Evolutionary conservation across 2,888 invertebrate genomes (phyloP).

Genomic region (Steinernema carpocapsae): DNA sequence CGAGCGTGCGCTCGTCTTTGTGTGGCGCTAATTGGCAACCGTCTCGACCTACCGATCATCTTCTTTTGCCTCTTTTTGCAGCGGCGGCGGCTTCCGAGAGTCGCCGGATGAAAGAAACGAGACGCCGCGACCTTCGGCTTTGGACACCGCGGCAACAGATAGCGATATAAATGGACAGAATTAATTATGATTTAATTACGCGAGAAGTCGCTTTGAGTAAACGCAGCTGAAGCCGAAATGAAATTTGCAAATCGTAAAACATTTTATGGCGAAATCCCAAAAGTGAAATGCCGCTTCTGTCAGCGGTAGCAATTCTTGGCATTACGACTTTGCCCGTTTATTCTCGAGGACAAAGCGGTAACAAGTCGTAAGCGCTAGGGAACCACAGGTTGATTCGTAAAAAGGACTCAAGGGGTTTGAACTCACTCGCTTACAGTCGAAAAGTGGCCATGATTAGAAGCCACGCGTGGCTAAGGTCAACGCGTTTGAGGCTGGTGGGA

Average conservation of each 20-base stretch:
- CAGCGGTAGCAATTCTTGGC: too few species aligned
- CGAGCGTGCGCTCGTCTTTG: constrained; percentile 26
- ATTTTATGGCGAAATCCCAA: constrained; percentile 31
- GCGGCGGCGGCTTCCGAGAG: constrained; percentile 17
- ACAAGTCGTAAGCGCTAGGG: too few species aligned
- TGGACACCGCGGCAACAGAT: constrained; percentile 17
- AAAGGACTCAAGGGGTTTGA: too few species aligned
- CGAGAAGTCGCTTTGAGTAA: neutral
- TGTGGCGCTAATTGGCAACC: constrained; percentile 29
- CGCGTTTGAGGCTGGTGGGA: too few species aligned
- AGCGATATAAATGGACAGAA: constrained; percentile 6
- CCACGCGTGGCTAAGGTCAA: too few species aligned
- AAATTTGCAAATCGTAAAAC: constrained; percentile 33
- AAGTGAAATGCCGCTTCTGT: constrained; percentile 27
- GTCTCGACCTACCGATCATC: neutral
- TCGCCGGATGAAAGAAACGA: constrained; percentile 23
- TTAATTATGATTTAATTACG: constrained; percentile 35
- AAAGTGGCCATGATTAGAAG: too few species aligned
- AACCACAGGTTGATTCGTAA: too few species aligned
- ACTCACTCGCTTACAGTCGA: too few species aligned
- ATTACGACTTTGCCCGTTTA: too few species aligned
- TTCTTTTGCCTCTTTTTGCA: neutral
- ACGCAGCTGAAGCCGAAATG: constrained; percentile 7
- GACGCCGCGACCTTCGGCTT: constrained; percentile 16
- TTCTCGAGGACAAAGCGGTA: too few species aligned